Evolutionary conservation across 2,113 vertebrate genomes (phyloP).

Genomic region (Calyptommatus sinebrachiatus): DNA sequence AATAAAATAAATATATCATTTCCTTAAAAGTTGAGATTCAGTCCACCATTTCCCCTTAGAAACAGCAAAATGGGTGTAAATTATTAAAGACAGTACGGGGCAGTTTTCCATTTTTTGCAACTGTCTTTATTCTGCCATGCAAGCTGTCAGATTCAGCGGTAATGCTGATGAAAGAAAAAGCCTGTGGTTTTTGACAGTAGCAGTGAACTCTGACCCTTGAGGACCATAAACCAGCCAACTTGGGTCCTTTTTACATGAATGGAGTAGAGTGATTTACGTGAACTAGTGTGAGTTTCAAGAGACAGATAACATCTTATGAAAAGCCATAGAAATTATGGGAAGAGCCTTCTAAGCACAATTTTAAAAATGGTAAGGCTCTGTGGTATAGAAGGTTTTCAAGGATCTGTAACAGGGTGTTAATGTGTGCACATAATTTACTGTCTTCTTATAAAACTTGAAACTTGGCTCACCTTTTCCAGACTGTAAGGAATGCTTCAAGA

Average conservation of each 20-base stretch:
- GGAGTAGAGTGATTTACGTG: slow-evolving; percentile 41
- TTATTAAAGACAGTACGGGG: slow-evolving; percentile 2
- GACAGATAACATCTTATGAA: slow-evolving; percentile 32
- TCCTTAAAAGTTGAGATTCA: background rate
- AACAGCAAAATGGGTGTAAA: background rate
- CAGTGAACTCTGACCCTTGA: slow-evolving; percentile 41
- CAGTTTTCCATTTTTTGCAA: slow-evolving; percentile 1
- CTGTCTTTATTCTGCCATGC: slow-evolving; percentile 20
- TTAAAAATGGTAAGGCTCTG: slow-evolving; percentile 21
- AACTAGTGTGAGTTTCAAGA: slow-evolving; percentile 33
- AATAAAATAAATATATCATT: no score
- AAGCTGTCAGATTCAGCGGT: slow-evolving; percentile 22
- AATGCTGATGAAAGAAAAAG: slow-evolving; percentile 38
- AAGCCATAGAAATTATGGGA: slow-evolving; percentile 31
- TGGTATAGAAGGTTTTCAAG: slow-evolving; percentile 16
- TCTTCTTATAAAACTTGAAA: background rate
- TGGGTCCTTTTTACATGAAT: slow-evolving; percentile 48
- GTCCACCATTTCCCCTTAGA: background rate
- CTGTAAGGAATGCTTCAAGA: background rate
- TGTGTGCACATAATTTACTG: slow-evolving; percentile 13
- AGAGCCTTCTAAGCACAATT: slow-evolving; percentile 30
- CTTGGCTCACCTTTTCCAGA: slow-evolving; percentile 17
- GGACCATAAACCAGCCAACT: slow-evolving; percentile 52
- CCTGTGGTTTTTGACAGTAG: slow-evolving; percentile 48
- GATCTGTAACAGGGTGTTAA: slow-evolving; percentile 28